Conservation (phyloP, 2,797 vertebrate species). For the Bradypodion pumilum region DNA sequence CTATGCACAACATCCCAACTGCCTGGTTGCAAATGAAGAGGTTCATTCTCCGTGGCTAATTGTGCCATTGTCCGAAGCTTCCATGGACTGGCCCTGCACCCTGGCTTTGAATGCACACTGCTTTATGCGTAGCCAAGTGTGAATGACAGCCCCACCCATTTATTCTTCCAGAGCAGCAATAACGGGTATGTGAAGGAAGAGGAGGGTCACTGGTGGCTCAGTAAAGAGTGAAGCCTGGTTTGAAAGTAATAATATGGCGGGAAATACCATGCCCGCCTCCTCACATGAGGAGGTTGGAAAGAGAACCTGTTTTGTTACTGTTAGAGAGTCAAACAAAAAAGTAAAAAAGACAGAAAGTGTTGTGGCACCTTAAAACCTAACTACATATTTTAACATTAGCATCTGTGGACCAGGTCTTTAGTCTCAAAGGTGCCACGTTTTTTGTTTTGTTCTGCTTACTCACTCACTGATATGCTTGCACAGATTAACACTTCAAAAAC, state of each 20-base stretch:
- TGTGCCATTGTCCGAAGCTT: slow-evolving; percentile 59
- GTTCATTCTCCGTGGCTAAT: slow-evolving; percentile 63
- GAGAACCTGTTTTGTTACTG: background rate
- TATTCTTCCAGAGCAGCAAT: slow-evolving; percentile 75
- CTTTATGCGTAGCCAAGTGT: slow-evolving; percentile 81
- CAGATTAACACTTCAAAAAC: too few relatives aligned
- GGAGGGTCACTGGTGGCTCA: slow-evolving; percentile 66
- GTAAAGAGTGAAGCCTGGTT: slow-evolving; percentile 56
- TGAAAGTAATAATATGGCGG: slow-evolving; percentile 25
- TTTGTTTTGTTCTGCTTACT: too few relatives aligned
- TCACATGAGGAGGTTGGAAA: slow-evolving; percentile 17
- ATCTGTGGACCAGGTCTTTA: too few relatives aligned
- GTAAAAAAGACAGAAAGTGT: too few relatives aligned
- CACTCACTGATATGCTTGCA: too few relatives aligned
- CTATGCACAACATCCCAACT: slow-evolving; percentile 54
- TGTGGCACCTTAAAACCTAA: too few relatives aligned
- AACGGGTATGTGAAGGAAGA: background rate
- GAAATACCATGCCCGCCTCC: slow-evolving; percentile 45
- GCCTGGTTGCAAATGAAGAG: slow-evolving; percentile 29
- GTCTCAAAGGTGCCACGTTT: too few relatives aligned
- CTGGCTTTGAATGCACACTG: slow-evolving; percentile 68
- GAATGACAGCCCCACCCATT: slow-evolving; percentile 75
- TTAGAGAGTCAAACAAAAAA: too few relatives aligned
- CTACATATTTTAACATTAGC: too few relatives aligned
- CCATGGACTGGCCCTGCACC: slow-evolving; percentile 72